Conservation (phyloP, 2,113 vertebrate species). For the Gorsachius goisagi region DNA sequence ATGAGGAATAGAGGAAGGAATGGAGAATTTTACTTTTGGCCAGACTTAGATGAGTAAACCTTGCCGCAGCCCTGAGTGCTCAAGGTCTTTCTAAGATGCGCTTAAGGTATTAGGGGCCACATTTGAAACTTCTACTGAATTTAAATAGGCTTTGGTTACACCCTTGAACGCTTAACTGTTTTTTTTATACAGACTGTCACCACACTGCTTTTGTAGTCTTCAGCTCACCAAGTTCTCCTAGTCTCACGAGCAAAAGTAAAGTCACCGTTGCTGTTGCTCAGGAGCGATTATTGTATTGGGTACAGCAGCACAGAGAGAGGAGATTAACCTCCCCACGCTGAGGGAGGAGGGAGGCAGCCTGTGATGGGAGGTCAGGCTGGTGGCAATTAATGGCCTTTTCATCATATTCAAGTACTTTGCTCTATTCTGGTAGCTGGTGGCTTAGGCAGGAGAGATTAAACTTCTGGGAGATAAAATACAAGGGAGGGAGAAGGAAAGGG, state of each 20-base stretch:
- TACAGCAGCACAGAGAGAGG: not conserved
- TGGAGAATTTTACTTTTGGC: not conserved
- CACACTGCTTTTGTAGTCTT: not conserved
- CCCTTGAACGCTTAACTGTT: not conserved
- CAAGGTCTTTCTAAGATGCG: not conserved
- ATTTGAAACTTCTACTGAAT: not conserved
- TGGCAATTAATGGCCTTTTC: conserved; percentile 23
- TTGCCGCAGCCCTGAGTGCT: not conserved
- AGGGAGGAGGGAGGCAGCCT: not conserved
- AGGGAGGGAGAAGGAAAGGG: not conserved
- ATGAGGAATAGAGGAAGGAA: not conserved
- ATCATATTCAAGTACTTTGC: not conserved
- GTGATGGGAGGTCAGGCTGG: not conserved
- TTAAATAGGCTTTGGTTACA: not conserved
- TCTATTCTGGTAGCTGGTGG: not conserved
- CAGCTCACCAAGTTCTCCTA: not conserved
- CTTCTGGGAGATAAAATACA: conserved; percentile 14
- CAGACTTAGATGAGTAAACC: not conserved
- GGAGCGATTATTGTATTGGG: not conserved
- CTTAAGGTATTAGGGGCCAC: not conserved
- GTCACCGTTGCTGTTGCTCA: not conserved
- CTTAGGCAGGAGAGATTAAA: conserved; percentile 3
- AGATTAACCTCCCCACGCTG: not conserved
- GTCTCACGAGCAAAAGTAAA: not conserved
- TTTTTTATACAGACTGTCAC: not conserved